A percentile compares a stretch with the other conserved stretches of the same genome.
Evolutionary conservation across 2,888 invertebrate species (phyloP).

Genomic region (Quadroppia sp.): DNA sequence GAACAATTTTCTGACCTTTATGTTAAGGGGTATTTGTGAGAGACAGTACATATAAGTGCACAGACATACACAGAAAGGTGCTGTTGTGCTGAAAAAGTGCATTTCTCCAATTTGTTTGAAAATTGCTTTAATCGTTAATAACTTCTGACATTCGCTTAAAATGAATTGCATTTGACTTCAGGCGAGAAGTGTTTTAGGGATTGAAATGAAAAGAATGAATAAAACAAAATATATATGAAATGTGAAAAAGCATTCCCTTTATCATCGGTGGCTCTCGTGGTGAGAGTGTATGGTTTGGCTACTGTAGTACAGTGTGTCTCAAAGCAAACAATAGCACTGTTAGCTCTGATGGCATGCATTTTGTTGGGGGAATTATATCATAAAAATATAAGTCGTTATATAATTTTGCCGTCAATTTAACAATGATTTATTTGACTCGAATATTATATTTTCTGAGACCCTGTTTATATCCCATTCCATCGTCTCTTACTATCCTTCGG

Average conservation of each 20-base stretch:
- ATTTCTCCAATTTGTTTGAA: not conserved
- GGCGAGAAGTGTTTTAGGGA: constrained; percentile 13
- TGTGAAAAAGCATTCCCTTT: not conserved
- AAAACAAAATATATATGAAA: constrained; percentile 8
- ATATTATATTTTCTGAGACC: not conserved
- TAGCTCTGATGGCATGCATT: too few relatives aligned
- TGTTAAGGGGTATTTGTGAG: too few relatives aligned
- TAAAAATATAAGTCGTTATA: not conserved
- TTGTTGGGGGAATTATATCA: too few relatives aligned
- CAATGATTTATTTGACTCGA: constrained; percentile 25
- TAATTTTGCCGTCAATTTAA: constrained; percentile 28
- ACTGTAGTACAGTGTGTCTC: too few relatives aligned
- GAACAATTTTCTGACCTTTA: not conserved
- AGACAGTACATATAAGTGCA: too few relatives aligned
- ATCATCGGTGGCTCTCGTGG: not conserved
- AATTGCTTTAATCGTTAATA: constrained; percentile 24
- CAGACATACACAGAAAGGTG: too few relatives aligned
- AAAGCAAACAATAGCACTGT: too few relatives aligned
- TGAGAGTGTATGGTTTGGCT: not conserved
- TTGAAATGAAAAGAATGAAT: not conserved
- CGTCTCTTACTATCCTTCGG: not conserved
- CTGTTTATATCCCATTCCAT: too few relatives aligned
- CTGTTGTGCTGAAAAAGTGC: not conserved
- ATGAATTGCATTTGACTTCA: constrained; percentile 32
- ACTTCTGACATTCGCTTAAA: constrained; percentile 27